A percentile compares a stretch with the other conserved stretches of the same genome.
These are phyloP conservation scores for Hoplostethus mediterraneus DNA, from an alignment of 2,797 vertebrate species.

Conservation along the genomic window DNA sequence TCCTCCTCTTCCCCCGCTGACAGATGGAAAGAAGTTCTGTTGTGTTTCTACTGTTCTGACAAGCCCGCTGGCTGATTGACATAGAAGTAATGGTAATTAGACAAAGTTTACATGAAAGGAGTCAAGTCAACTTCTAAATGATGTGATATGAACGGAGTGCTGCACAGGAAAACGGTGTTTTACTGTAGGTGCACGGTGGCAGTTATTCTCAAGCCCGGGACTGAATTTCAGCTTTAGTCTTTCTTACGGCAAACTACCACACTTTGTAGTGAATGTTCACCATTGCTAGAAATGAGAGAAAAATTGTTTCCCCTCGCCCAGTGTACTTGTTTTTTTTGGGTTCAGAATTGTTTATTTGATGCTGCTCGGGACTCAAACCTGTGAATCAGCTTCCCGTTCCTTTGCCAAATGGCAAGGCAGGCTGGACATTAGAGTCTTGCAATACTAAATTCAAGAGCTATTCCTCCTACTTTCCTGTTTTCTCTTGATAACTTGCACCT, in stretches of 20 bases:
- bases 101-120: constrained; percentile 56
- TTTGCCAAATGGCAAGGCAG: background rate
- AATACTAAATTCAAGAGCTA: constrained; percentile 47
- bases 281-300: background rate
- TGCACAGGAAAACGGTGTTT: constrained; percentile 10
- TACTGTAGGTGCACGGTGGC: constrained; percentile 8
- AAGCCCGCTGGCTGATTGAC: constrained; percentile 57
- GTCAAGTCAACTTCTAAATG: constrained; percentile 24
- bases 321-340: background rate
- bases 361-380: background rate
- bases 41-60: constrained; percentile 56
- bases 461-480: constrained; percentile 41
- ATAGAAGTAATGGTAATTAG: constrained; percentile 65
- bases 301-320: background rate
- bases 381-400: background rate
- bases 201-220: background rate
- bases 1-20: constrained; percentile 36
- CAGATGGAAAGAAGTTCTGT: constrained; percentile 53
- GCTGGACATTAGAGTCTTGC: background rate
- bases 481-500: background rate
- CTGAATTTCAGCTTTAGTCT: background rate
- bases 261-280: background rate
- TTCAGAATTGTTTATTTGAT: background rate
- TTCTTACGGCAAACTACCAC: background rate
- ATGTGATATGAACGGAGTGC: constrained; percentile 17